A percentile compares a stretch with the other conserved stretches of the same genome.
These are phyloP conservation scores for Meriones psammophilus DNA, from an alignment of 2,797 vertebrate genomes.

Conservation along the genomic window DNA sequence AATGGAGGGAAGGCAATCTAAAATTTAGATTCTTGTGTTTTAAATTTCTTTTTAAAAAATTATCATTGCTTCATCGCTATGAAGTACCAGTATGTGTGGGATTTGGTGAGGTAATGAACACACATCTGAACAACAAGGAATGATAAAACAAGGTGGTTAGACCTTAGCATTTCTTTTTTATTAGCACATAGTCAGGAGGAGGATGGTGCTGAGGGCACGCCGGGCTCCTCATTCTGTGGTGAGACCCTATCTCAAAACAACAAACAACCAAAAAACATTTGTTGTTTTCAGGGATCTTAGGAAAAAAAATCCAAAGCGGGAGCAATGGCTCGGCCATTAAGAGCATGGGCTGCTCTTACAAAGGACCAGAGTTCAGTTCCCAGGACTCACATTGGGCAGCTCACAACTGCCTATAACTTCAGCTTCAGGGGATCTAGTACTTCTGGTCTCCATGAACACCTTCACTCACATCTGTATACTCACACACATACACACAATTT, in stretches of 20 bases:
- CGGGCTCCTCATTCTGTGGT: neutral
- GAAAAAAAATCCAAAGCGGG: neutral
- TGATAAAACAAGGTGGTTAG: neutral
- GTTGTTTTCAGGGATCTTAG: neutral
- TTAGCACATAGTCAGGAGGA: neutral
- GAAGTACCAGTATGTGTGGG: neutral
- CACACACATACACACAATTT: too few relatives aligned
- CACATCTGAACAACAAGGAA: neutral
- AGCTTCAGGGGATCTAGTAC: neutral
- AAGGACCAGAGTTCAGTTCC: neutral
- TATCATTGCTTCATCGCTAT: neutral
- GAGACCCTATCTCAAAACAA: neutral
- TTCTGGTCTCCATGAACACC: neutral
- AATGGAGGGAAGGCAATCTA: neutral
- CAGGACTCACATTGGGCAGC: neutral
- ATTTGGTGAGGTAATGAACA: neutral
- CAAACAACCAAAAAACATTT: neutral
- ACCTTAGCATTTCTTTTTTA: neutral
- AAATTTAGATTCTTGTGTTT: neutral
- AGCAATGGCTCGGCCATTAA: neutral
- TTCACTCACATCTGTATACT: neutral
- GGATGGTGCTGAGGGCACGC: neutral
- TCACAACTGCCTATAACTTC: neutral
- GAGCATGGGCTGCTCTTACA: neutral
- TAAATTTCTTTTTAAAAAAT: conserved; percentile 26